A percentile compares a stretch with the other conserved stretches of the same genome.
Evolutionary conservation across 2,797 vertebrate genomes (phyloP).

Genomic region (Diglossa cyanea): DNA sequence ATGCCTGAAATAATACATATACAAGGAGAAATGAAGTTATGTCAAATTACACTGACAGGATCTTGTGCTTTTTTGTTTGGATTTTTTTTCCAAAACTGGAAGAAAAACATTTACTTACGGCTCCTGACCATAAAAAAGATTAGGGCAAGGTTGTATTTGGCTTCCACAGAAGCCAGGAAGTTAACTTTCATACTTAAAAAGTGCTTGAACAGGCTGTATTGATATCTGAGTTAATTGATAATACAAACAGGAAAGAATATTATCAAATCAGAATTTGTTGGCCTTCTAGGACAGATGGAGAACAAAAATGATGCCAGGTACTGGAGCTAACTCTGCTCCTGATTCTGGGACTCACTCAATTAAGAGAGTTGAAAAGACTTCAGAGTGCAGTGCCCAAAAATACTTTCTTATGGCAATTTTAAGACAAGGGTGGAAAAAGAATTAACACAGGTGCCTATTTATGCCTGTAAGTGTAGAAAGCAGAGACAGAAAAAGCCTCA

Average conservation of each 20-base stretch:
- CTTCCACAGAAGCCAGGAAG: neutral
- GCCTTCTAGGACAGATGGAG: neutral
- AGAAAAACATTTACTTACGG: neutral
- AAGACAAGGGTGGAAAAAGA: neutral
- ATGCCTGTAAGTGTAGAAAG: neutral
- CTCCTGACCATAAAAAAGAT: neutral
- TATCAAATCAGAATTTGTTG: neutral
- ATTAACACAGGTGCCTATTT: constrained; percentile 6
- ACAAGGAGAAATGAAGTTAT: neutral
- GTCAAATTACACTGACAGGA: neutral
- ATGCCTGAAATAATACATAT: neutral
- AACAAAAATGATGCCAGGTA: neutral
- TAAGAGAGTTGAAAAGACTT: neutral
- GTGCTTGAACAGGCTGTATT: neutral
- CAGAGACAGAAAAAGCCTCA: neutral
- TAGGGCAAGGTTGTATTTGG: neutral
- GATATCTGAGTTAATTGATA: neutral
- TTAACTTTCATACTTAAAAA: neutral
- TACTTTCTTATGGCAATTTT: neutral
- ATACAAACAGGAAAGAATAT: neutral
- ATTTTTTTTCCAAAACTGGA: neutral
- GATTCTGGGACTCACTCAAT: neutral
- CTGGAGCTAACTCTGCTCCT: neutral
- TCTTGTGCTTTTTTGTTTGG: neutral
- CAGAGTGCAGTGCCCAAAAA: neutral